These are phyloP conservation scores for Stictonetta naevosa DNA, from an alignment of 2,113 vertebrate genomes.

Conservation along the genomic window DNA sequence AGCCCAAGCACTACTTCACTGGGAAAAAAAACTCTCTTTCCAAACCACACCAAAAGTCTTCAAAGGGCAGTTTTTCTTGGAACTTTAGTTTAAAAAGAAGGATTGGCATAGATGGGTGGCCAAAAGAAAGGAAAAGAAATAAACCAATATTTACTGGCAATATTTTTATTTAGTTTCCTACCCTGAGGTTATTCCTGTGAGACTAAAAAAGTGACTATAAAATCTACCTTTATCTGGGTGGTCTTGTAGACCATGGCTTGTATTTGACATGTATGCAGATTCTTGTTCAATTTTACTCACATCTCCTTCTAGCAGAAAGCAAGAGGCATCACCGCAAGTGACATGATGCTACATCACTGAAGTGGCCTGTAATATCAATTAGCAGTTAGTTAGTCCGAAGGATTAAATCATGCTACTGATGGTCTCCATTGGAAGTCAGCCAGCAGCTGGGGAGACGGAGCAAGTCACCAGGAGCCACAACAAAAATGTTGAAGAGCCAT, in stretches of 20 bases:
- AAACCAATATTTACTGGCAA: neutral
- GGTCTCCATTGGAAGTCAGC: neutral
- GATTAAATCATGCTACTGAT: neutral
- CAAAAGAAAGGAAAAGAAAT: neutral
- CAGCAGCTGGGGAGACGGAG: neutral
- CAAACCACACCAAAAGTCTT: conserved; percentile 24
- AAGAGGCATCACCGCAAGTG: neutral
- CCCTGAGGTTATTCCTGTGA: neutral
- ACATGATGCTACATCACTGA: accelerated
- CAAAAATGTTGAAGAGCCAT: neutral
- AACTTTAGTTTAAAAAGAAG: neutral
- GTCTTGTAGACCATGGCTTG: neutral
- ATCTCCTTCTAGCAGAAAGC: neutral
- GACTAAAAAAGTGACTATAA: neutral
- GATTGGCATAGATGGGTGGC: neutral
- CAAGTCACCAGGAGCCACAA: neutral
- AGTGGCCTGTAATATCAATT: neutral
- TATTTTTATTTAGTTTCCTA: neutral
- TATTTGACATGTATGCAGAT: neutral
- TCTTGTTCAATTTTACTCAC: neutral
- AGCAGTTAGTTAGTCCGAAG: neutral
- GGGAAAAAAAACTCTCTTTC: neutral
- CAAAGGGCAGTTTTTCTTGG: conserved; percentile 33
- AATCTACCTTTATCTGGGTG: neutral
- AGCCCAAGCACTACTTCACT: neutral